Conservation (phyloP, 2,113 vertebrate genomes). For the Lates calcarifer region DNA sequence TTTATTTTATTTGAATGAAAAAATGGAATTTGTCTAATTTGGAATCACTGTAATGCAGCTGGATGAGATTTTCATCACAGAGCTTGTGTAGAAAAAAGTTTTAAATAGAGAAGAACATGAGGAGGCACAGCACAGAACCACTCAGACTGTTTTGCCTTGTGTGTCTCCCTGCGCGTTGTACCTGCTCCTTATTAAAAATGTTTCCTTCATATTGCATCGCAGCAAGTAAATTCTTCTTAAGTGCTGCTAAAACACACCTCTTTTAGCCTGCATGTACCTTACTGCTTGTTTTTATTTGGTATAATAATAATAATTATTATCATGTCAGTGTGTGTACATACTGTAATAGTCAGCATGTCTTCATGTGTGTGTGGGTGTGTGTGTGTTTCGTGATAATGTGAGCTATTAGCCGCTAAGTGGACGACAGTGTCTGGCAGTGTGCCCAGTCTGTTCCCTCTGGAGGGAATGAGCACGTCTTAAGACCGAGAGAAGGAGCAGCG, state of each 20-base stretch:
- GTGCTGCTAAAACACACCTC: slow-evolving; percentile 37
- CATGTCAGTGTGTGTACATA: slow-evolving; percentile 30
- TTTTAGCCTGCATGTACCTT: slow-evolving; percentile 51
- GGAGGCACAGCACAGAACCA: background rate
- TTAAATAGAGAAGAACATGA: background rate
- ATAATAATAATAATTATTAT: slow-evolving; percentile 61
- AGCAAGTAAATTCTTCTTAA: slow-evolving; percentile 1
- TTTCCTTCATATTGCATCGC: background rate
- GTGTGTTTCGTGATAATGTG: slow-evolving; percentile 61
- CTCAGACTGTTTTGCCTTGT: background rate
- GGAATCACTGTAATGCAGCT: background rate
- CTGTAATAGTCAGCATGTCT: slow-evolving; percentile 25
- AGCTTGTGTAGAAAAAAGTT: too few species aligned
- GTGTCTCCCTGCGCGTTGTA: background rate
- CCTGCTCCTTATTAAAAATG: background rate
- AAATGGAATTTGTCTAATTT: too few species aligned
- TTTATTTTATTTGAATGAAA: background rate
- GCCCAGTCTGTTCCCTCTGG: slow-evolving; percentile 71
- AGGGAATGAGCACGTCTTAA: slow-evolving; percentile 70
- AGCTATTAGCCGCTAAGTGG: slow-evolving; percentile 75
- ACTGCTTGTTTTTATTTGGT: slow-evolving; percentile 62
- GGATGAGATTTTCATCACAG: background rate
- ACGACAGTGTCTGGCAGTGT: slow-evolving; percentile 64
- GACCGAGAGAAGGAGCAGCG: slow-evolving; percentile 67
- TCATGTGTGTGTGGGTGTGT: slow-evolving; percentile 7